Evolutionary conservation across 2,797 vertebrate genomes (phyloP).

Genomic region (Sebastes umbrosus): DNA sequence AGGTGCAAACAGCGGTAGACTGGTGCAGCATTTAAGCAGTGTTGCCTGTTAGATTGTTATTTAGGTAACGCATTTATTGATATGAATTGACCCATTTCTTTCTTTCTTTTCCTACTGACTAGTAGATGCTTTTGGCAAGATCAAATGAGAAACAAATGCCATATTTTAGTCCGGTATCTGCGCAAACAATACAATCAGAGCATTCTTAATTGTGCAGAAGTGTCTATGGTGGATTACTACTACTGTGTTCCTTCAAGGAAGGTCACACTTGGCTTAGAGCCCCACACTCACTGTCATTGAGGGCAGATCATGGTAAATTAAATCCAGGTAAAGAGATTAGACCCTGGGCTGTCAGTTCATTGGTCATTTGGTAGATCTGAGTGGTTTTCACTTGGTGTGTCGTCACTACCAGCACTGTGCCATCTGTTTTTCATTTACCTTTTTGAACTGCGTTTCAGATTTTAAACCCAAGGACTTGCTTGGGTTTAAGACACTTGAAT

Average conservation of each 20-base stretch:
- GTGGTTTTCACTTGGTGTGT: slow-evolving; percentile 8
- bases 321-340: slow-evolving; percentile 60
- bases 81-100: background rate
- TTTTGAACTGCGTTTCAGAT: slow-evolving; percentile 2
- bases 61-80: background rate
- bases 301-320: slow-evolving; percentile 28
- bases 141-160: background rate
- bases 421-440: slow-evolving; percentile 16
- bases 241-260: background rate
- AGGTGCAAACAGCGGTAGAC: background rate
- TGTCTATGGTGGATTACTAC: background rate
- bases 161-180: background rate
- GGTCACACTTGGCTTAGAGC: slow-evolving; percentile 1
- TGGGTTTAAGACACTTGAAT: background rate
- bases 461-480: background rate
- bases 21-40: background rate
- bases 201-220: background rate
- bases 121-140: background rate
- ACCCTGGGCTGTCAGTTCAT: slow-evolving; percentile 15
- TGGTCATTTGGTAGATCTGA: slow-evolving; percentile 30
- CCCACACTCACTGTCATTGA: background rate
- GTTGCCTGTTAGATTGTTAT: background rate
- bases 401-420: background rate
- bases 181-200: background rate
- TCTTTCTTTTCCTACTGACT: background rate